Conservation (phyloP, 2,888 invertebrate species). For the Morpho deidamia region DNA sequence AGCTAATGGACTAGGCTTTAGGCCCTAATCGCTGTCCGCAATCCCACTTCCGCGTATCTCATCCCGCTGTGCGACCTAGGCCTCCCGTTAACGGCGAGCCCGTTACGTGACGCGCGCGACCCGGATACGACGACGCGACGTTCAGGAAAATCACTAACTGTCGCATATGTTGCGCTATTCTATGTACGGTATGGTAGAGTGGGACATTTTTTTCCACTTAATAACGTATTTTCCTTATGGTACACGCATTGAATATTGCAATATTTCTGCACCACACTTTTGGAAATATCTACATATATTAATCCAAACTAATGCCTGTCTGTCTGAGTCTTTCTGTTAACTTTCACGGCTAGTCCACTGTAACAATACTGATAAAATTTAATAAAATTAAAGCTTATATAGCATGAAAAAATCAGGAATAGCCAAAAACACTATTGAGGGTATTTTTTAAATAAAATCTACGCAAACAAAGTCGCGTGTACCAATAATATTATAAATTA, state of each 20-base stretch:
- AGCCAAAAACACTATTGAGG: too few species aligned
- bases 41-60: constrained; percentile 73
- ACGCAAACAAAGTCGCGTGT: too few species aligned
- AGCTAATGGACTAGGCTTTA: neutral
- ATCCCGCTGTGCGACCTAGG: constrained; percentile 74
- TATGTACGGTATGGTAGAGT: neutral
- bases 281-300: too few species aligned
- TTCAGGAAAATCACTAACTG: constrained; percentile 37
- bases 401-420: too few species aligned
- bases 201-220: neutral
- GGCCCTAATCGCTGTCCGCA: constrained; percentile 19
- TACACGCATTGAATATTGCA: neutral
- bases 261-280: neutral
- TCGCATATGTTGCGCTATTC: constrained; percentile 19
- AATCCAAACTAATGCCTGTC: too few species aligned
- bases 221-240: neutral
- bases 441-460: too few species aligned
- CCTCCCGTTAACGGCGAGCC: constrained; percentile 67
- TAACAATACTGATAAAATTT: too few species aligned
- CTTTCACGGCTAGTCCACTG: too few species aligned
- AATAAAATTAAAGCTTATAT: too few species aligned
- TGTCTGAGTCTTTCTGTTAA: too few species aligned
- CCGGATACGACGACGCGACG: constrained; percentile 52
- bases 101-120: constrained; percentile 74
- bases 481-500: too few species aligned